Evolutionary conservation across 64 coral and sea anemone species (phyloP), one percentile per base, ranked within the genome.

Genomic region (Porites lutea): DNA sequence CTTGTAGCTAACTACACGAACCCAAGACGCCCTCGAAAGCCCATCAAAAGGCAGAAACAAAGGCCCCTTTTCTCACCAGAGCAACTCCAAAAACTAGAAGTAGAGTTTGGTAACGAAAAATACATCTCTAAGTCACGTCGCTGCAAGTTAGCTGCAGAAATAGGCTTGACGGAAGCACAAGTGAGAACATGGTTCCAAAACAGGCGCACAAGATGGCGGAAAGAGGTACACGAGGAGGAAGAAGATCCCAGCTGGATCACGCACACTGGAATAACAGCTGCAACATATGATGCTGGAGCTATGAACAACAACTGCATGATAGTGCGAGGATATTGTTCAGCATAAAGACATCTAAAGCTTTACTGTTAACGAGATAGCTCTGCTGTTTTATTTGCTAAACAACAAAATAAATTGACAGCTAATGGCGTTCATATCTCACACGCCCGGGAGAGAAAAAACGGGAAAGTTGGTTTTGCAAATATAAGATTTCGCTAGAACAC

Each of bases 111-210:
- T 44, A 91, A 87, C 62, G 93, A 95, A 43, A 95, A 95, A 50
- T 95, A 95, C 47, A 95, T 95, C 13, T 95, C 93, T 22, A 95
- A 95, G 83, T 91, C 89, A 18, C 63, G 93, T 8, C 93, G 93
- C 48, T 86, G 76, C 54, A 91, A 86, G 60, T 75, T 95, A 48
- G 93, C 93, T 20, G 54, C 65, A 5, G 93, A 95, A 95, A 95
- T 95, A 63, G 87, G 84, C 74, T 75, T 95, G 13, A 95, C 93
- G 3, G 93, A 95, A 72, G 93, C 93, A 2, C 93, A 95, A 72
- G 93, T 95, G 4, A 27, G 93, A 65, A 95, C 93, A 0, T 95
- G 93, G 93, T 95, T 95, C 84, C 93, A 95, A 87, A 95, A 95
- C 75, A 89, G 93, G 27, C 80, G 93, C 12, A 95, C 93, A 91